A percentile compares a stretch with the other conserved stretches of the same genome.
Conservation (phyloP, 1,140 invertebrate genomes). For the Rhynchophorus ferrugineus region DNA sequence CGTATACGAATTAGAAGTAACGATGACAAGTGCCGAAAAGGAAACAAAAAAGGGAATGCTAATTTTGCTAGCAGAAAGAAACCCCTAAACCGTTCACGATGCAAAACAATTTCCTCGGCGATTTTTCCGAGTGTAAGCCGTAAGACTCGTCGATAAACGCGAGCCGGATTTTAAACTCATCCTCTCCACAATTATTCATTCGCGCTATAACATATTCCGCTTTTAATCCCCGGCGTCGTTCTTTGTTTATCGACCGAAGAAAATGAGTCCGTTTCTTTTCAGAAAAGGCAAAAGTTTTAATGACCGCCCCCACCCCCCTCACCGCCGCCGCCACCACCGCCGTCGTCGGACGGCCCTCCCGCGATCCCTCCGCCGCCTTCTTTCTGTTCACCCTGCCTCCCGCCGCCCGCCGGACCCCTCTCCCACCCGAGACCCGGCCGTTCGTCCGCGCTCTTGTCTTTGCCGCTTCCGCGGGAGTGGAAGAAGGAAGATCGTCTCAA, state of each 20-base stretch:
- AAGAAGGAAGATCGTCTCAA: slow-evolving; percentile 39
- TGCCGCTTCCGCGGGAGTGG: slow-evolving; percentile 32
- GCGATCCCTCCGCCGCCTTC: neutral
- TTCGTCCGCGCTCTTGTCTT: slow-evolving; percentile 32
- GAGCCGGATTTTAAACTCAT: slow-evolving; percentile 38
- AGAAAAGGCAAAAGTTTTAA: slow-evolving; percentile 39
- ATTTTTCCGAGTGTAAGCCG: neutral
- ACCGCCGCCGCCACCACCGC: neutral
- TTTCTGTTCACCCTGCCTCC: neutral
- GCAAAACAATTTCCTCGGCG: neutral
- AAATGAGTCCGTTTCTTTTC: slow-evolving; percentile 39
- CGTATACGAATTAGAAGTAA: too few relatives aligned
- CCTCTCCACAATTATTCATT: slow-evolving; percentile 40
- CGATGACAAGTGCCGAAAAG: too few relatives aligned
- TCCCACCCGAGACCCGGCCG: slow-evolving; percentile 15
- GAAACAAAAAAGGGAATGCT: too few relatives aligned
- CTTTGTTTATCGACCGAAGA: slow-evolving; percentile 37
- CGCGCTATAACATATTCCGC: slow-evolving; percentile 40
- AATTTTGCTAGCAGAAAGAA: neutral
- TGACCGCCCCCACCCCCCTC: slow-evolving; percentile 33
- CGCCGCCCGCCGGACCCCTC: slow-evolving; percentile 11
- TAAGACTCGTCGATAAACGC: slow-evolving; percentile 4
- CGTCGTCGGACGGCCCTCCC: neutral
- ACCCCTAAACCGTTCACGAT: neutral
- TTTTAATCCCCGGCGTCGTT: slow-evolving; percentile 37